These are phyloP conservation scores for Gadopsis marmoratus DNA, from an alignment of 2,797 vertebrate genomes.

Conservation along the genomic window DNA sequence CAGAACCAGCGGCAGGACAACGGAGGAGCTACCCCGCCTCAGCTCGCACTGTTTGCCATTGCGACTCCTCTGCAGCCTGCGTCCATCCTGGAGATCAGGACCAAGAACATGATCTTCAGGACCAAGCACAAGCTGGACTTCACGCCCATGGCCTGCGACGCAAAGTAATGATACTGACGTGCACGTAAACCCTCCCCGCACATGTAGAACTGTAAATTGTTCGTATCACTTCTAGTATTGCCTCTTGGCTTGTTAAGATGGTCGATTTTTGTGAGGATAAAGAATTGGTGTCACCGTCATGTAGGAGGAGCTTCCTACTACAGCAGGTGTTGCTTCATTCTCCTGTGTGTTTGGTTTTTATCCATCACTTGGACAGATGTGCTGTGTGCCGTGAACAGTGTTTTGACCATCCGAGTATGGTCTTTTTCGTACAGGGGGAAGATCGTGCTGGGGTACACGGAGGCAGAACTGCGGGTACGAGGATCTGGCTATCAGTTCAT, in stretches of 20 bases:
- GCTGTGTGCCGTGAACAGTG: neutral
- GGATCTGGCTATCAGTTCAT: conserved; percentile 86
- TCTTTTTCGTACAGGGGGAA: conserved; percentile 73
- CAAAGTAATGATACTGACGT: conserved; percentile 76
- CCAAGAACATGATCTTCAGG: conserved; percentile 89
- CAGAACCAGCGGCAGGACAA: conserved; percentile 80
- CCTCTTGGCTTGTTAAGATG: neutral
- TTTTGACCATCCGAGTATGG: neutral
- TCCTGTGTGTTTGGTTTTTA: neutral
- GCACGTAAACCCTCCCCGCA: neutral
- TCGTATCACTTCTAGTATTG: neutral
- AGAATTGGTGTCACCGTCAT: neutral
- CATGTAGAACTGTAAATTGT: neutral
- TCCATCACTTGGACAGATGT: neutral
- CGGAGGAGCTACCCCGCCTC: conserved; percentile 68
- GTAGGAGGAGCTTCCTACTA: neutral
- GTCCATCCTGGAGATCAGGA: conserved; percentile 88
- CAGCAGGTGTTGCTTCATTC: neutral
- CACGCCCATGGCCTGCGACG: conserved; percentile 88
- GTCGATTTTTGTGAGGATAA: neutral
- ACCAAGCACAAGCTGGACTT: conserved; percentile 93
- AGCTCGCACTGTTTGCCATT: conserved; percentile 87
- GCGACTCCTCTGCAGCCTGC: conserved; percentile 86
- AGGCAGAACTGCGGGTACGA: conserved; percentile 83
- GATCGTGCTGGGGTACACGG: conserved; percentile 84